These are phyloP conservation scores for Thelaira solivaga DNA, from an alignment of 2,888 invertebrate genomes.

Conservation along the genomic window DNA sequence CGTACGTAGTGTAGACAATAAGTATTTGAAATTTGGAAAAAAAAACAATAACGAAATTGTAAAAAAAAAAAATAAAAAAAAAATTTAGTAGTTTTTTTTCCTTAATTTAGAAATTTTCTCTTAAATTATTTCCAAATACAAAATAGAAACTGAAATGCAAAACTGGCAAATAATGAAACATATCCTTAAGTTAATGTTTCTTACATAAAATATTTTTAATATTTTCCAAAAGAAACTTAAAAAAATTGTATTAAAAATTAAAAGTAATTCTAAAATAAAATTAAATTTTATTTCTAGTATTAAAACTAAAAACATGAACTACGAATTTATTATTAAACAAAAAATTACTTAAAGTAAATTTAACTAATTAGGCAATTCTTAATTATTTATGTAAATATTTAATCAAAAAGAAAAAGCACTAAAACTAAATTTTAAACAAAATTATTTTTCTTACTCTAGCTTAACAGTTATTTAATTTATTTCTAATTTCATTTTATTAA, in stretches of 20 bases:
- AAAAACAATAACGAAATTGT: too few species aligned
- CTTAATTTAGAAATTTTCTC: not conserved
- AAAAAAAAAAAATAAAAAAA: too few species aligned
- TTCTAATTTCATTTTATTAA: too few species aligned
- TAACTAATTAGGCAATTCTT: conserved; percentile 39
- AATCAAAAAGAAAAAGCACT: too few species aligned
- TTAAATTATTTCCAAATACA: not conserved
- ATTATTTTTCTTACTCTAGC: too few species aligned
- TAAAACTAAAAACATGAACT: conserved; percentile 13
- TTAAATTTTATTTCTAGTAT: not conserved
- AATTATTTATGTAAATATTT: conserved; percentile 18
- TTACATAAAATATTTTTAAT: not conserved
- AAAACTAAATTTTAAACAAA: conserved; percentile 15
- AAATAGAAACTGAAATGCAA: not conserved
- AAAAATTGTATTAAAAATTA: not conserved
- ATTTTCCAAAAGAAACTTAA: not conserved
- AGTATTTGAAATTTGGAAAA: too few species aligned
- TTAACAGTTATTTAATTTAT: too few species aligned
- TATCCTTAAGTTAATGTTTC: conserved; percentile 12
- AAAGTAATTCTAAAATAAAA: too few species aligned
- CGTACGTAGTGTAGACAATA: too few species aligned
- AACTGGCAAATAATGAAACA: conserved; percentile 10
- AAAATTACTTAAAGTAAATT: conserved; percentile 31
- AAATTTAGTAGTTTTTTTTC: too few species aligned
- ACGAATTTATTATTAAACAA: conserved; percentile 48